Conservation (phyloP, 92 coral and sea anemone species). For the Zoanthus sociatus region DNA sequence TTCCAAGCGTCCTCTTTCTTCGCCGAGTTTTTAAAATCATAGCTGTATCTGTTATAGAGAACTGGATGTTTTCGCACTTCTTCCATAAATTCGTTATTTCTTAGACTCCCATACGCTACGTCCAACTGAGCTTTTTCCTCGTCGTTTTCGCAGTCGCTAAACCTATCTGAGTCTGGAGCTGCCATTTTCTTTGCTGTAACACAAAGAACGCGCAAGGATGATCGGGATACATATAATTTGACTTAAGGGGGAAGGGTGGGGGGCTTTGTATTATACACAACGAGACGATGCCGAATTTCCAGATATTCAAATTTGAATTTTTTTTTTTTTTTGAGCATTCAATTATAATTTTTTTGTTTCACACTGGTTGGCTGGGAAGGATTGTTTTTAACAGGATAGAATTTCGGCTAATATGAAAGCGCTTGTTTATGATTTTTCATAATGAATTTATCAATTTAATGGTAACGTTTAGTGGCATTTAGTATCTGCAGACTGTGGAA, state of each 20-base stretch:
- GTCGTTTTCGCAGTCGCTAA: constrained; percentile 17
- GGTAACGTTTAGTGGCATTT: no score
- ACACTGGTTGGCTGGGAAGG: no score
- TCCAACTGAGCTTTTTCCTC: constrained; percentile 17
- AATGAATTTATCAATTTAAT: no score
- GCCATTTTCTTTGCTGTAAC: constrained; percentile 23
- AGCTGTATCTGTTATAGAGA: constrained; percentile 22
- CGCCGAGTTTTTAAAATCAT: constrained; percentile 27
- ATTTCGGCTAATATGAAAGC: no score
- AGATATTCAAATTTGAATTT: no score
- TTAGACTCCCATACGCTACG: neutral
- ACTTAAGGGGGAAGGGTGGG: neutral
- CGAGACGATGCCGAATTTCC: no score
- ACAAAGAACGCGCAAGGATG: constrained; percentile 7
- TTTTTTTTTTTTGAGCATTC: no score
- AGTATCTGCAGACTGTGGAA: no score
- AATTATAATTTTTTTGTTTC: no score
- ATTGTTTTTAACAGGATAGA: no score
- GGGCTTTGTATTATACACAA: no score
- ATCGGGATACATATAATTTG: constrained; percentile 5
- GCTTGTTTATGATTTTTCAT: no score
- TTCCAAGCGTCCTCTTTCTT: constrained; percentile 36
- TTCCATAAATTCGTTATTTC: constrained; percentile 44
- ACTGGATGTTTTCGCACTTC: constrained; percentile 45
- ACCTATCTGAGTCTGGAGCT: neutral